phyloP scores from a whole-genome alignment of 2,888 invertebrate genomes.

The Tortricodes alternella region DNA sequence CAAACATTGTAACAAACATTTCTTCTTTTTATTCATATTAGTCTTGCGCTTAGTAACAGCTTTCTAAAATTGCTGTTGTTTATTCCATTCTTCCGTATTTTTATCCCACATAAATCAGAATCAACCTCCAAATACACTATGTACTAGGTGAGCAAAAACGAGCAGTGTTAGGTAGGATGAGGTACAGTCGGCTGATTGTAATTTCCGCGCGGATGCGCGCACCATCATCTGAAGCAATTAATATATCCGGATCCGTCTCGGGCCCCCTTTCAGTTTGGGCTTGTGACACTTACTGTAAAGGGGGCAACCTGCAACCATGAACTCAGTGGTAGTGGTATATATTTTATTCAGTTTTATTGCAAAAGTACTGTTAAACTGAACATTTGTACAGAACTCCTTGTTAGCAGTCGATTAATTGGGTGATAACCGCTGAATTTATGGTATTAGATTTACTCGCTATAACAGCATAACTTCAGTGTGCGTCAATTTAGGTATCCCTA shows the following conservation, averaged over 20 bases:
- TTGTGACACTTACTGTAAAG: slow-evolving; percentile 32
- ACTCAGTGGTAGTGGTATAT: slow-evolving; percentile 6
- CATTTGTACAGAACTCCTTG: background rate
- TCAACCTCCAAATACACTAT: background rate
- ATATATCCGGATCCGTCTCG: slow-evolving; percentile 55
- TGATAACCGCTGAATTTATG: background rate
- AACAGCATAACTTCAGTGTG: too few relatives aligned
- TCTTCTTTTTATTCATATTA: too few relatives aligned
- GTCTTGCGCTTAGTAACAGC: too few relatives aligned
- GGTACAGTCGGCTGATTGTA: slow-evolving; percentile 51
- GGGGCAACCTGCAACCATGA: slow-evolving; percentile 14
- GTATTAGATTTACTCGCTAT: background rate
- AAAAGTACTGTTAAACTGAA: background rate
- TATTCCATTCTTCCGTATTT: too few relatives aligned
- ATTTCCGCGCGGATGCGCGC: slow-evolving; percentile 65
- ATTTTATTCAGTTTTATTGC: background rate
- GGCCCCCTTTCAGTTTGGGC: slow-evolving; percentile 39
- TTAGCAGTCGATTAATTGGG: slow-evolving; percentile 9
- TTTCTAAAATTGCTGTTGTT: too few relatives aligned
- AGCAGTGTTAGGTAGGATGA: slow-evolving; percentile 27
- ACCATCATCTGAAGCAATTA: slow-evolving; percentile 57
- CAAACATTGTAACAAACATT: too few relatives aligned
- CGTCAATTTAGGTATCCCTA: too few relatives aligned
- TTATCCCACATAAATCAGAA: too few relatives aligned
- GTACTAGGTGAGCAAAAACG: slow-evolving; percentile 22